A percentile compares a stretch with the other conserved stretches of the same genome.
These are phyloP conservation scores for Scyliorhinus canicula DNA, from an alignment of 2,797 vertebrate species.

Conservation along the genomic window DNA sequence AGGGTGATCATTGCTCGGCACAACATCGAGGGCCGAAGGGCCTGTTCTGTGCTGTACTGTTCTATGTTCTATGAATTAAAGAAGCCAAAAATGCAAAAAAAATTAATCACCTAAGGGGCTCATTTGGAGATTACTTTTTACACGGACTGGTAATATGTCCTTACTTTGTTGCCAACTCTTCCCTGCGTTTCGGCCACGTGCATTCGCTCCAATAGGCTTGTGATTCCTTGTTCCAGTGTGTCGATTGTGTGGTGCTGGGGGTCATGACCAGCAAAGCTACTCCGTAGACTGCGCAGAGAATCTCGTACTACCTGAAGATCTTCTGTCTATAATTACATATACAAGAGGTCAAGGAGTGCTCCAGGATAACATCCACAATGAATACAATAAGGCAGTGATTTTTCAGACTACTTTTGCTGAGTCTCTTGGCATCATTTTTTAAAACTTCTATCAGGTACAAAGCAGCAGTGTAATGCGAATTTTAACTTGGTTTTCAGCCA, in stretches of 20 bases:
- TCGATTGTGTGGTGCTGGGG: conserved; percentile 96
- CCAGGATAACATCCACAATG: neutral
- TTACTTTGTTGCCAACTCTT: conserved; percentile 64
- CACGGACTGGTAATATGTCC: neutral
- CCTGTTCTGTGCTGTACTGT: too few species aligned
- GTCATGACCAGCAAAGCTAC: conserved; percentile 85
- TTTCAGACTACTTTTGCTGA: neutral
- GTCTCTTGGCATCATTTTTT: neutral
- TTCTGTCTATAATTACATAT: conserved; percentile 57
- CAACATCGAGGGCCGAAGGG: too few species aligned
- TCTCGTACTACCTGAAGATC: conserved; percentile 89
- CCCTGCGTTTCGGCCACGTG: conserved; percentile 67
- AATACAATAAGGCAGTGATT: neutral
- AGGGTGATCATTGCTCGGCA: too few species aligned
- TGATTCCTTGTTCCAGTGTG: conserved; percentile 91
- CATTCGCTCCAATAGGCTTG: conserved; percentile 85
- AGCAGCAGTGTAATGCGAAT: neutral
- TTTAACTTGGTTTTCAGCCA: neutral
- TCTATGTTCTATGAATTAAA: too few species aligned
- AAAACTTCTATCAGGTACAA: neutral
- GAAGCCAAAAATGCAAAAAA: neutral
- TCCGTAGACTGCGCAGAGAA: conserved; percentile 82
- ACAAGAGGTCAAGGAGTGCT: neutral
- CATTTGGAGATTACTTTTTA: neutral
- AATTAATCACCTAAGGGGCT: neutral